Evolutionary conservation across 2,888 invertebrate species (phyloP).

Genomic region (Cartodere bifasciata): DNA sequence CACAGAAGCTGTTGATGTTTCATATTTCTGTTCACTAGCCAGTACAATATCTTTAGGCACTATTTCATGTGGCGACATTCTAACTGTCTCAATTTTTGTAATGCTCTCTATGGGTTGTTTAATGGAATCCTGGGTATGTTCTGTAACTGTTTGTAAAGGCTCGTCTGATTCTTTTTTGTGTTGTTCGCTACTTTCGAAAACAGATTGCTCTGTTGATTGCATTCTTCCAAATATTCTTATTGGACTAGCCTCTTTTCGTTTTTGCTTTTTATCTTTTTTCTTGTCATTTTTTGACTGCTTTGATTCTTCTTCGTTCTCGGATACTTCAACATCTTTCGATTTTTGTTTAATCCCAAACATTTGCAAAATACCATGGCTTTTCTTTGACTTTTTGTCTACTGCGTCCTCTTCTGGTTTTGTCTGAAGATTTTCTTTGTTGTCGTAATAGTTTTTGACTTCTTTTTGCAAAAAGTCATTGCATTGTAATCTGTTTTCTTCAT

Average conservation of each 20-base stretch:
- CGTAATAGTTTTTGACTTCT: constrained; percentile 18
- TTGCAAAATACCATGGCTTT: constrained; percentile 2
- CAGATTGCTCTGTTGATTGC: not conserved
- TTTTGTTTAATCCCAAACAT: not conserved
- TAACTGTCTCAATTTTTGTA: constrained; percentile 10
- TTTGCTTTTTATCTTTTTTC: constrained; percentile 1
- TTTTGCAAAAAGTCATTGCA: constrained; percentile 16
- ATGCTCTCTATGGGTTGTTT: constrained; percentile 5
- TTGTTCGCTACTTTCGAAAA: not conserved
- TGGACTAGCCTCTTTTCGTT: too few species aligned
- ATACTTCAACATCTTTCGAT: constrained; percentile 3
- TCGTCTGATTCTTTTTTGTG: constrained; percentile 5
- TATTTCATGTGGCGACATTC: too few species aligned
- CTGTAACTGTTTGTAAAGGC: constrained; percentile 12
- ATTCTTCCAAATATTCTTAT: not conserved
- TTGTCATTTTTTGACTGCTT: not conserved
- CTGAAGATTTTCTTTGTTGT: constrained; percentile 14
- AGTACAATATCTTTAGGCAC: not conserved
- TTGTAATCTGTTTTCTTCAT: not conserved
- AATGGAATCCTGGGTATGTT: too few species aligned
- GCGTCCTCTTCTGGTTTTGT: constrained; percentile 9
- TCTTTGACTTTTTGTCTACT: not conserved
- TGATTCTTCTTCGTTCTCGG: constrained; percentile 9
- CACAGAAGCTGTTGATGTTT: too few species aligned
- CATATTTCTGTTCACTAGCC: not conserved